A percentile compares a stretch with the other conserved stretches of the same genome.
Evolutionary conservation across 2,113 vertebrate species (phyloP).

Genomic region (Actinemys pallida): DNA sequence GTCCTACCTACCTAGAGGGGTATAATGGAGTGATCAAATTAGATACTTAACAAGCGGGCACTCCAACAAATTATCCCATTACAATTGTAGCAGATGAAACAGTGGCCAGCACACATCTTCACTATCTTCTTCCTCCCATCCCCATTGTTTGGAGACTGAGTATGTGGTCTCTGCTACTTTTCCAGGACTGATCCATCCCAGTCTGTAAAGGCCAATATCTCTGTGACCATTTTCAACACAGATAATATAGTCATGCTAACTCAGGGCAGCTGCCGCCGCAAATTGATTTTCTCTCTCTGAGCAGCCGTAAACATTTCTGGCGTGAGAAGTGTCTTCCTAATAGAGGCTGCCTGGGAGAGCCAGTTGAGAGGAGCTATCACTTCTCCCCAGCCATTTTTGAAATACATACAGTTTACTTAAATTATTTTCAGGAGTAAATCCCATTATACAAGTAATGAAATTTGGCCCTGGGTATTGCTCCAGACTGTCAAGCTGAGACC

Average conservation of each 20-base stretch:
- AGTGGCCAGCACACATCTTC: background rate
- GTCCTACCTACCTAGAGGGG: background rate
- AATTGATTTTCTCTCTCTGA: background rate
- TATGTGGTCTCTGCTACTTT: background rate
- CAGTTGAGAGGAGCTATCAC: constrained; percentile 47
- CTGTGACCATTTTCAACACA: fast-evolving
- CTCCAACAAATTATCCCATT: background rate
- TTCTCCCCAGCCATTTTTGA: constrained; percentile 23
- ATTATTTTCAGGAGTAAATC: constrained; percentile 49
- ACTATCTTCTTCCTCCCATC: background rate
- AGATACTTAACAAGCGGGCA: background rate
- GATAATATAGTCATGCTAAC: background rate
- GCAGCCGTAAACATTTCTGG: constrained; percentile 39
- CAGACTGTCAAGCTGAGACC: constrained; percentile 31
- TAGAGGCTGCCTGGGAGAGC: background rate
- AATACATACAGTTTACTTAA: constrained; percentile 47
- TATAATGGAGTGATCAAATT: background rate
- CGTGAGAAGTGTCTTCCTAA: constrained; percentile 46
- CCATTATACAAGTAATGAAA: constrained; percentile 45
- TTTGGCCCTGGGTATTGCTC: constrained; percentile 55
- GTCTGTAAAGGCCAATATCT: background rate
- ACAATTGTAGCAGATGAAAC: background rate
- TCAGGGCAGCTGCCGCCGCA: background rate
- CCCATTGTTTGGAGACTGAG: background rate
- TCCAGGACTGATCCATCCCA: background rate